These are phyloP conservation scores for Dryas iulia DNA, from an alignment of 1,140 invertebrate genomes.

Conservation along the genomic window DNA sequence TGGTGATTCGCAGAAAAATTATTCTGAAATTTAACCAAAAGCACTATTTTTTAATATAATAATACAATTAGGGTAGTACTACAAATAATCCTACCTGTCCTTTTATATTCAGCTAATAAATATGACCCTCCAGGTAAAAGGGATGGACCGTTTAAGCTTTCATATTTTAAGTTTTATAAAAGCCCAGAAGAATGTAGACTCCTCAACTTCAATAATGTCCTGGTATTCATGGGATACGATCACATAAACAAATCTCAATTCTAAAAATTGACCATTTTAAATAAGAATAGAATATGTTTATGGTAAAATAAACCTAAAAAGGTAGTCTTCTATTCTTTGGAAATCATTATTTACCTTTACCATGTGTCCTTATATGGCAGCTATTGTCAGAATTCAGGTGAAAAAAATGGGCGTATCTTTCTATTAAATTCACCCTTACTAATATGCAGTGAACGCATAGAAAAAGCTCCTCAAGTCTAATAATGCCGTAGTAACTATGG, in stretches of 20 bases:
- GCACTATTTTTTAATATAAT: too few relatives aligned
- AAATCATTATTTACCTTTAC: too few relatives aligned
- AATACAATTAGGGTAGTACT: too few relatives aligned
- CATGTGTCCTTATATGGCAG: too few relatives aligned
- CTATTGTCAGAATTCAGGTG: too few relatives aligned
- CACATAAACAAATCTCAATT: neutral
- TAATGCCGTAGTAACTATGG: neutral
- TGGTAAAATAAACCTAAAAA: too few relatives aligned
- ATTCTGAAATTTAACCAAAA: too few relatives aligned
- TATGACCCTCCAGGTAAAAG: neutral
- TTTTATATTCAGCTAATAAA: neutral
- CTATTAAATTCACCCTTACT: neutral
- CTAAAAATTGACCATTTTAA: neutral
- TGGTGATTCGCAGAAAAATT: too few relatives aligned
- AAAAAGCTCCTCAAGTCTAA: neutral
- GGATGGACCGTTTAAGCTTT: neutral
- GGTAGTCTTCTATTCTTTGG: too few relatives aligned
- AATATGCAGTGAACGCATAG: neutral
- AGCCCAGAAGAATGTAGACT: too few relatives aligned
- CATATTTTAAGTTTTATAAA: too few relatives aligned
- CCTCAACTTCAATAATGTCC: neutral
- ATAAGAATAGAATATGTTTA: neutral
- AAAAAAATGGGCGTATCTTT: neutral
- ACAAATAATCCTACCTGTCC: too few relatives aligned
- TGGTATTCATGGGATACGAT: conserved; percentile 4